These are phyloP conservation scores for Drosophila sordidula DNA, from an alignment of 2,888 invertebrate genomes.

Conservation along the genomic window DNA sequence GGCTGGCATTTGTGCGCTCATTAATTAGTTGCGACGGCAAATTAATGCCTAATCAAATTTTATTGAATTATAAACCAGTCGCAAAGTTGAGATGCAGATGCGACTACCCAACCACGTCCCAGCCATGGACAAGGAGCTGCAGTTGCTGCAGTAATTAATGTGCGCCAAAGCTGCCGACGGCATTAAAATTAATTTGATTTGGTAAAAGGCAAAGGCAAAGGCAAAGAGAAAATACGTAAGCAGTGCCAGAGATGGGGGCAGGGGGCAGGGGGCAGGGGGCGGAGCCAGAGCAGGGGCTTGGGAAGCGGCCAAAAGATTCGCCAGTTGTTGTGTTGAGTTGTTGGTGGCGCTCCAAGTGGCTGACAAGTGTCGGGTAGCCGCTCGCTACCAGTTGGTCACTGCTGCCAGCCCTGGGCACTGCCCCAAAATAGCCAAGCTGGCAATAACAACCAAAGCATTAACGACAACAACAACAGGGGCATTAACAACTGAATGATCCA, in stretches of 20 bases:
- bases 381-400: not conserved
- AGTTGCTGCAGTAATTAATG: slow-evolving; percentile 56
- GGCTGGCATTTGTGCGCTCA: slow-evolving; percentile 56
- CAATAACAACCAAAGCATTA: slow-evolving; percentile 16
- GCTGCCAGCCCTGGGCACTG: slow-evolving; percentile 5
- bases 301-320: slow-evolving; percentile 28
- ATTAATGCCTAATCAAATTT: slow-evolving; percentile 81
- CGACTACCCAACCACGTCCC: not conserved
- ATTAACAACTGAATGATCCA: not conserved
- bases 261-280: not conserved
- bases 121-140: not conserved
- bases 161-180: slow-evolving; percentile 63
- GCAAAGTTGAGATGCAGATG: slow-evolving; percentile 25
- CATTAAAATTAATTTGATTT: slow-evolving; percentile 72
- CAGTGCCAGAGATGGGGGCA: not conserved
- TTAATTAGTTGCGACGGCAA: slow-evolving; percentile 76
- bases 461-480: slow-evolving; percentile 11
- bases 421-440: slow-evolving; percentile 39
- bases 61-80: slow-evolving; percentile 81
- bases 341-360: slow-evolving; percentile 53
- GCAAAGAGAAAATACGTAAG: slow-evolving; percentile 14
- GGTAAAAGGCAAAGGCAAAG: slow-evolving; percentile 48
- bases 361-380: slow-evolving; percentile 52
- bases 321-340: slow-evolving; percentile 21
- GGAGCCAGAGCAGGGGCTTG: slow-evolving; percentile 16